Evolutionary conservation across 2,888 invertebrate genomes (phyloP).

Genomic region (Ophion costatus): DNA sequence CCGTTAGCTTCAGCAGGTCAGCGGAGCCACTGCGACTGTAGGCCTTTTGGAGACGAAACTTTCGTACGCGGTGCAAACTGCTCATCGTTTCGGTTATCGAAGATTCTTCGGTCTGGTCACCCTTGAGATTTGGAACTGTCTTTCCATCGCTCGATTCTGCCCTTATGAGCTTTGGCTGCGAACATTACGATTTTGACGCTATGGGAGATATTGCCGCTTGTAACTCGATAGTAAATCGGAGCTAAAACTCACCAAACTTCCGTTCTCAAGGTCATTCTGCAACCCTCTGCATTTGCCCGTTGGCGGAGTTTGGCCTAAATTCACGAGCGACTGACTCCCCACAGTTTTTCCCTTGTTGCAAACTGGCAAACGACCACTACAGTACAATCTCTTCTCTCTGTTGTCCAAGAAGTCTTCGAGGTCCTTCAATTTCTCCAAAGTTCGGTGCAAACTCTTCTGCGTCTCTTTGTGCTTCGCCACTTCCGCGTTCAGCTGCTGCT

Average conservation of each 20-base stretch:
- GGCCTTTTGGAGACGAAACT: slow-evolving; percentile 76
- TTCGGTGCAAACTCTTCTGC: slow-evolving; percentile 87
- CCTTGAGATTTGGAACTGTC: slow-evolving; percentile 59
- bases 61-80: slow-evolving; percentile 75
- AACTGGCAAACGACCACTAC: slow-evolving; percentile 73
- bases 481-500: slow-evolving; percentile 89
- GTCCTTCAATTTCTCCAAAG: slow-evolving; percentile 86
- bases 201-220: neutral
- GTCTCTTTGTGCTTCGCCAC: slow-evolving; percentile 89
- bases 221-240: neutral
- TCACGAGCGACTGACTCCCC: slow-evolving; percentile 77
- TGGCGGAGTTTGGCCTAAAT: slow-evolving; percentile 76
- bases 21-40: slow-evolving; percentile 64
- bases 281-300: slow-evolving; percentile 68
- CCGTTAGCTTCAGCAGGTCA: slow-evolving; percentile 35
- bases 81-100: slow-evolving; percentile 75
- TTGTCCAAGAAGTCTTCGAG: slow-evolving; percentile 87
- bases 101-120: slow-evolving; percentile 35
- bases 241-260: slow-evolving; percentile 72
- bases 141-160: slow-evolving; percentile 70
- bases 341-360: slow-evolving; percentile 72
- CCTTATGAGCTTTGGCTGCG: slow-evolving; percentile 69
- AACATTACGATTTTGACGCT: neutral
- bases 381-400: slow-evolving; percentile 78
- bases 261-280: slow-evolving; percentile 68